Evolutionary conservation across 2,888 invertebrate species (phyloP).

Genomic region (Drosophila picticornis): DNA sequence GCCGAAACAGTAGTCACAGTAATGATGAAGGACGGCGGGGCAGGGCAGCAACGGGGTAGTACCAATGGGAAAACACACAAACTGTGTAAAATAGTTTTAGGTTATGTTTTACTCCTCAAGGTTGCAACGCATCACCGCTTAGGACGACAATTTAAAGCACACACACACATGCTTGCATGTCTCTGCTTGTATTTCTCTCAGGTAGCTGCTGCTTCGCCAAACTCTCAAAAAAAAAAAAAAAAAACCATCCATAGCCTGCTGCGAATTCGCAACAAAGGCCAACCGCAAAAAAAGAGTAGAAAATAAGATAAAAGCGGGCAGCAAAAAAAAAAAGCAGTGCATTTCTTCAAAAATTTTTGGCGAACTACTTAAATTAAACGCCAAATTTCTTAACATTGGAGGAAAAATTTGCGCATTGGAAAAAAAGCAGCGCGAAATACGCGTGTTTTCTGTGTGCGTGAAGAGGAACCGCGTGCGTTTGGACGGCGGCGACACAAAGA

Average conservation of each 20-base stretch:
- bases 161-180: slow-evolving; percentile 15
- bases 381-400: slow-evolving; percentile 15
- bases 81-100: slow-evolving; percentile 60
- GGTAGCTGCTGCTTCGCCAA: slow-evolving; percentile 47
- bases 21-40: background rate
- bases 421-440: slow-evolving; percentile 52
- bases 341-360: slow-evolving; percentile 12
- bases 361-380: background rate
- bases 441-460: slow-evolving; percentile 38
- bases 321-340: slow-evolving; percentile 10
- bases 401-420: background rate
- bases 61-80: slow-evolving; percentile 23
- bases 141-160: slow-evolving; percentile 25
- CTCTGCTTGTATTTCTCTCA: slow-evolving; percentile 16
- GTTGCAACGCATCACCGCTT: slow-evolving; percentile 56
- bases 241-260: slow-evolving; percentile 22
- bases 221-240: slow-evolving; percentile 33
- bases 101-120: slow-evolving; percentile 73
- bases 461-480: slow-evolving; percentile 65
- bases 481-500: slow-evolving; percentile 61
- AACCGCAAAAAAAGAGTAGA: slow-evolving; percentile 10
- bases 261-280: slow-evolving; percentile 52
- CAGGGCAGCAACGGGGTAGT: slow-evolving; percentile 15
- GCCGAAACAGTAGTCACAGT: slow-evolving; percentile 9
- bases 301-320: background rate